These are phyloP conservation scores for Ryuthela nishihirai DNA, from an alignment of 2,888 invertebrate genomes.

Conservation along the genomic window DNA sequence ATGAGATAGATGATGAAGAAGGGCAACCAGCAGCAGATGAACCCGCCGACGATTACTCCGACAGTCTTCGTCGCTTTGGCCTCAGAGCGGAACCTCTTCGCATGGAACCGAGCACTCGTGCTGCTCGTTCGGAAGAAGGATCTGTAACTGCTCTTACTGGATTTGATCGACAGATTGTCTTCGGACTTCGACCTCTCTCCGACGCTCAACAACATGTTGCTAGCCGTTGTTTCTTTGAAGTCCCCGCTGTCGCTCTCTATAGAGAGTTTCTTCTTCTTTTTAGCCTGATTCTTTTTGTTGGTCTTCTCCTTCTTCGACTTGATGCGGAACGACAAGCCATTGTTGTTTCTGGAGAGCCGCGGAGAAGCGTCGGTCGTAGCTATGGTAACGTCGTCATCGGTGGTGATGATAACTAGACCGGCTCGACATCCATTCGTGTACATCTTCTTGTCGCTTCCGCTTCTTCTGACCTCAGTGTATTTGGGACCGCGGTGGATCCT, in stretches of 20 bases:
- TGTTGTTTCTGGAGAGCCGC: background rate
- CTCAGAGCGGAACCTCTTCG: conserved; percentile 88
- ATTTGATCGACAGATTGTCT: no score
- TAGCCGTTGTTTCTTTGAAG: no score
- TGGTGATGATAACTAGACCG: background rate
- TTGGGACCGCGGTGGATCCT: conserved; percentile 75
- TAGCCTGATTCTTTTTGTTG: background rate
- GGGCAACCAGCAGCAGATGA: conserved; percentile 94
- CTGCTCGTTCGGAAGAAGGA: conserved; percentile 68
- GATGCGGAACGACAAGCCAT: no score
- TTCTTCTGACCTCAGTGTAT: background rate
- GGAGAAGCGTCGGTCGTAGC: no score
- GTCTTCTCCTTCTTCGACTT: background rate
- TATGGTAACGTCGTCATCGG: no score
- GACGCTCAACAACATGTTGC: no score
- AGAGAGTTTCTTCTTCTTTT: background rate
- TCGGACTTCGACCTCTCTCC: no score
- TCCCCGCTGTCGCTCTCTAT: background rate
- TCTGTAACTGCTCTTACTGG: background rate
- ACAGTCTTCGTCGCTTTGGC: conserved; percentile 95
- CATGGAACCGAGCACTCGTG: conserved; percentile 79
- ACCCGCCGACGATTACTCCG: conserved; percentile 94
- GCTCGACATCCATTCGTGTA: background rate
- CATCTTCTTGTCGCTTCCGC: no score
- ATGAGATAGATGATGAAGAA: conserved; percentile 94